These are phyloP conservation scores for Synergus itoensis DNA, from an alignment of 2,888 invertebrate species.

Conservation along the genomic window DNA sequence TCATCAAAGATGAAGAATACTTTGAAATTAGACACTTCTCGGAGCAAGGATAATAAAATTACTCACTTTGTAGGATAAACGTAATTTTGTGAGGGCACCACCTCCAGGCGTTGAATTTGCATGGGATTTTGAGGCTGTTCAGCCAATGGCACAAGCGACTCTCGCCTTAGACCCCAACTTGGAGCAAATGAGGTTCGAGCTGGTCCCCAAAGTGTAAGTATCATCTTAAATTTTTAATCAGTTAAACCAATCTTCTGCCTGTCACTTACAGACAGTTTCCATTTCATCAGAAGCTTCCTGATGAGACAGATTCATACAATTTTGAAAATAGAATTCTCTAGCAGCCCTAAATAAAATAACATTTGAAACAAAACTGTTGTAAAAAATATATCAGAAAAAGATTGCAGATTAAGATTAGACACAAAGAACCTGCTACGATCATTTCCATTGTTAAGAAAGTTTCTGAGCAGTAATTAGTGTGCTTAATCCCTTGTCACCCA, in stretches of 20 bases:
- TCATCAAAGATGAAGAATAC: not conserved
- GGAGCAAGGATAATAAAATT: not conserved
- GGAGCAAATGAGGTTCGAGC: conserved; percentile 98
- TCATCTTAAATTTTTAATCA: conserved; percentile 33
- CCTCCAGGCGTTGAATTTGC: conserved; percentile 97
- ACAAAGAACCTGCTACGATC: not conserved
- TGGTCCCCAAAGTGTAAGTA: conserved; percentile 99
- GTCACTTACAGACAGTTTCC: not conserved
- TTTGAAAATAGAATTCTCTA: not conserved
- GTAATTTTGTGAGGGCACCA: conserved; percentile 98
- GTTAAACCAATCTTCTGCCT: conserved; percentile 9
- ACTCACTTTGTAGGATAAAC: conserved; percentile 86
- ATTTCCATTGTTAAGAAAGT: not conserved
- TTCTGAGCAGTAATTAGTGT: not conserved
- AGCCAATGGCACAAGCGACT: conserved; percentile 96
- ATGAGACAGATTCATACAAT: not conserved
- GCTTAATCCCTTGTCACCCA: conserved; percentile 2
- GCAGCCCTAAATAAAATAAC: not conserved
- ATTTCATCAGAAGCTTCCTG: not conserved
- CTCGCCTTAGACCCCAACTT: conserved; percentile 97
- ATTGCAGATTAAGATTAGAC: not conserved
- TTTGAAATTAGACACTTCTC: conserved; percentile 1
- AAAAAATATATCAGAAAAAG: not conserved
- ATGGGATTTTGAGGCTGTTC: conserved; percentile 95
- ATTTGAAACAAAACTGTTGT: not conserved